Evolutionary conservation across 2,797 vertebrate species (phyloP).

Genomic region (Micromesistius poutassou): DNA sequence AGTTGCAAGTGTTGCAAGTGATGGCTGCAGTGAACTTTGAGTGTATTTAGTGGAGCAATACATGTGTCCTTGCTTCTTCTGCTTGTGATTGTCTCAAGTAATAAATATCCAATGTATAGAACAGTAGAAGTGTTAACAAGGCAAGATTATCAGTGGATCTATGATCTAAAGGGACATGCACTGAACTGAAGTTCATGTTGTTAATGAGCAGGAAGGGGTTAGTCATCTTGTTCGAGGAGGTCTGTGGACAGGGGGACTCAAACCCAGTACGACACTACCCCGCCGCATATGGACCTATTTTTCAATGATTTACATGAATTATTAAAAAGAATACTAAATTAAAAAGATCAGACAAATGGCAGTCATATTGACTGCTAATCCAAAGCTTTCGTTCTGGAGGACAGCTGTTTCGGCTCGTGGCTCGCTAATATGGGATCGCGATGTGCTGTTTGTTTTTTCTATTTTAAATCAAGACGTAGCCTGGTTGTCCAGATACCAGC

Average conservation of each 20-base stretch:
- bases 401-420: background rate
- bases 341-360: background rate
- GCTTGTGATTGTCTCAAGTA: too few species aligned
- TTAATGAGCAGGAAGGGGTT: background rate
- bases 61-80: too few species aligned
- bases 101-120: too few species aligned
- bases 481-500: conserved; percentile 24
- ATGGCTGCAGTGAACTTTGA: too few species aligned
- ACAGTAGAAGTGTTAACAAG: too few species aligned
- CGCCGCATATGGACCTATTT: background rate
- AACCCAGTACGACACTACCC: too few species aligned
- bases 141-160: background rate
- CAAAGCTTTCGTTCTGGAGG: too few species aligned
- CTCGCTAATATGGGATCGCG: background rate
- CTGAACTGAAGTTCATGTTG: background rate
- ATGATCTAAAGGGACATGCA: background rate
- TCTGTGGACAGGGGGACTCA: too few species aligned
- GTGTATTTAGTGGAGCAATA: too few species aligned
- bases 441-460: background rate
- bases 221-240: too few species aligned
- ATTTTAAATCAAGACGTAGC: background rate
- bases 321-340: background rate
- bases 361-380: background rate
- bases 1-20: too few species aligned
- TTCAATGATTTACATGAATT: background rate